A percentile compares a stretch with the other conserved stretches of the same genome.
phyloP scores from a whole-genome alignment of 2,888 invertebrate species.

The Drosophila gaucha region DNA sequence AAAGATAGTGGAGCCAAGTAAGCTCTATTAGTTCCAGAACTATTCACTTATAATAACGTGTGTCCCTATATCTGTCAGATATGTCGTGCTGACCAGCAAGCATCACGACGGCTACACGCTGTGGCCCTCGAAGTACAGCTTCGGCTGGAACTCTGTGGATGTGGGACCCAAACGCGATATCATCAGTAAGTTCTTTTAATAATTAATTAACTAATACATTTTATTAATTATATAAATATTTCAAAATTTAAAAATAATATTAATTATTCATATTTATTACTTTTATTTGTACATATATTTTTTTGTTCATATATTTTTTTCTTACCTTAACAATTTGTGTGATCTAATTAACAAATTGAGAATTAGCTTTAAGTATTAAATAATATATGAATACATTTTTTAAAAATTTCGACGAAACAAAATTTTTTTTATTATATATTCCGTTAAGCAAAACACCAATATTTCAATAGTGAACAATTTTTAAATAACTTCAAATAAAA shows the following conservation, averaged over 20 bases:
- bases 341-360: no score
- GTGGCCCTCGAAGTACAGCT: slow-evolving; percentile 93
- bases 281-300: no score
- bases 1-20: slow-evolving; percentile 94
- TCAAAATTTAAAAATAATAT: background rate
- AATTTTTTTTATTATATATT: no score
- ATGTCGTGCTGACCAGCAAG: slow-evolving; percentile 93
- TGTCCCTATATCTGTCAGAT: slow-evolving; percentile 85
- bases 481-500: no score
- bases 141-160: slow-evolving; percentile 93
- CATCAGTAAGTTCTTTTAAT: slow-evolving; percentile 86
- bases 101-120: slow-evolving; percentile 95
- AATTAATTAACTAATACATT: background rate
- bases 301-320: no score
- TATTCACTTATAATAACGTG: background rate
- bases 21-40: background rate
- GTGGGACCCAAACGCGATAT: slow-evolving; percentile 92
- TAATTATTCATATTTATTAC: no score
- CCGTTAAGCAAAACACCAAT: no score
- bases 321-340: no score
- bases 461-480: no score
- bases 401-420: no score
- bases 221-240: background rate
- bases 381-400: no score
- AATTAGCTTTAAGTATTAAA: no score